phyloP scores from a whole-genome alignment of 2,113 vertebrate species.

The Noturus placidus region DNA sequence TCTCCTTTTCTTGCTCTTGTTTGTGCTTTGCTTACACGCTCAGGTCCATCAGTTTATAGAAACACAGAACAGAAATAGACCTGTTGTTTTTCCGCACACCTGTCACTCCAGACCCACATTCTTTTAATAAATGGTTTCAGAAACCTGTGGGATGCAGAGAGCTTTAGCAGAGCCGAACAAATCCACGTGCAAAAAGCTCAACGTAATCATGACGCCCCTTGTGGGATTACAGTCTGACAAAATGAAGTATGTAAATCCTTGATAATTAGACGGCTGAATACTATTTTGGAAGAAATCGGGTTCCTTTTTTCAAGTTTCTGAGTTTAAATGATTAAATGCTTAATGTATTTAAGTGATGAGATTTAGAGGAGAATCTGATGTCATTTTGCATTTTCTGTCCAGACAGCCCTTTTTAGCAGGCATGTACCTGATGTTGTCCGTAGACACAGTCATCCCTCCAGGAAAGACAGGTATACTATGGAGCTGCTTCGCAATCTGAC shows the following conservation, averaged over 20 bases:
- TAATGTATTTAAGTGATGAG: not conserved
- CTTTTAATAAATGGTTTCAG: not conserved
- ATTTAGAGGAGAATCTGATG: not conserved
- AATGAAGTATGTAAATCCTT: not conserved
- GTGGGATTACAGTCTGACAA: not conserved
- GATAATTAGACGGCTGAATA: not conserved
- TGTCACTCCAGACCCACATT: not conserved
- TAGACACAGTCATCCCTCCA: conserved; percentile 86
- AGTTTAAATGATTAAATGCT: not conserved
- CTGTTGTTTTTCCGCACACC: not conserved
- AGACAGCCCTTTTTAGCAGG: conserved; percentile 96
- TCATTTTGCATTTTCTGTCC: conserved; percentile 35
- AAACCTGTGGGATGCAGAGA: conserved; percentile 18
- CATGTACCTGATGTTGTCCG: conserved; percentile 94
- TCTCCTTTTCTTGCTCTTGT: not conserved
- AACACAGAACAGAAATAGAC: not conserved
- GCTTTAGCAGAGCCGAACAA: conserved; percentile 28
- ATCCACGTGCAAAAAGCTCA: conserved; percentile 18
- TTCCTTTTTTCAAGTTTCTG: not conserved
- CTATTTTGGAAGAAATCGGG: not conserved
- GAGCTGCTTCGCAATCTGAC: not conserved
- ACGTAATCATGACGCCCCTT: not conserved
- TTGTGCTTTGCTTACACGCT: not conserved
- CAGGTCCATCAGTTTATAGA: not conserved
- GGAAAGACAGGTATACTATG: conserved; percentile 82